Percentiles rank a stretch among this genome's conserved stretches.
Conservation (phyloP, 2,888 invertebrate species). For the Andrena minutula region DNA sequence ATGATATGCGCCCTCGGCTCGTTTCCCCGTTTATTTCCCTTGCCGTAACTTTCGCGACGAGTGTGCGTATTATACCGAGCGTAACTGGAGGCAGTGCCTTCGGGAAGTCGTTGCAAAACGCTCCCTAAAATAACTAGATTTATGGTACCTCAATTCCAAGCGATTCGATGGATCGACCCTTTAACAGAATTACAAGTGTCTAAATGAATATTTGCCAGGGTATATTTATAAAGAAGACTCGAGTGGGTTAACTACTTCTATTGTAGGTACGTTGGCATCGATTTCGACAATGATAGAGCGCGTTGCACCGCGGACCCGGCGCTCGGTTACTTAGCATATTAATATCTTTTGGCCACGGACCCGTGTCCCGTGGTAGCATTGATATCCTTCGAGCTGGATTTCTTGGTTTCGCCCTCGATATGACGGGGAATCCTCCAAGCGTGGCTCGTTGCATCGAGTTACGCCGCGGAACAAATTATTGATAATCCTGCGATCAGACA, state of each 20-base stretch:
- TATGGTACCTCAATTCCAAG: neutral
- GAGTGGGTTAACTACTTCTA: constrained; percentile 17
- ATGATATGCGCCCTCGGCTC: constrained; percentile 13
- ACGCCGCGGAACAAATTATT: constrained; percentile 64
- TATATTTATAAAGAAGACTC: constrained; percentile 4
- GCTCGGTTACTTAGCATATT: constrained; percentile 70
- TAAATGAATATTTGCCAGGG: neutral
- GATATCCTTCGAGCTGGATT: constrained; percentile 44
- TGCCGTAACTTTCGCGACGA: constrained; percentile 45
- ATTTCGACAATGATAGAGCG: constrained; percentile 61
- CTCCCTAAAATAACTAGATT: neutral
- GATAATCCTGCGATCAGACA: constrained; percentile 37
- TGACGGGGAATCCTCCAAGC: constrained; percentile 51
- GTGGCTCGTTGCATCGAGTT: constrained; percentile 62
- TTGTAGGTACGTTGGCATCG: constrained; percentile 57
- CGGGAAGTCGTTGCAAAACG: neutral
- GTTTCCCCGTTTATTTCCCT: constrained; percentile 33
- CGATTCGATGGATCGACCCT: neutral
- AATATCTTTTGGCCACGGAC: constrained; percentile 67
- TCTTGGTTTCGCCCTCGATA: constrained; percentile 43
- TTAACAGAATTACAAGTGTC: neutral
- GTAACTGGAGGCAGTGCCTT: neutral
- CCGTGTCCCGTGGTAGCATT: constrained; percentile 20
- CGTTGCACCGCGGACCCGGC: constrained; percentile 37
- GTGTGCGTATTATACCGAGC: constrained; percentile 8